Evolutionary conservation across 2,888 invertebrate genomes (phyloP).

Genomic region (Ennomos erosarius): DNA sequence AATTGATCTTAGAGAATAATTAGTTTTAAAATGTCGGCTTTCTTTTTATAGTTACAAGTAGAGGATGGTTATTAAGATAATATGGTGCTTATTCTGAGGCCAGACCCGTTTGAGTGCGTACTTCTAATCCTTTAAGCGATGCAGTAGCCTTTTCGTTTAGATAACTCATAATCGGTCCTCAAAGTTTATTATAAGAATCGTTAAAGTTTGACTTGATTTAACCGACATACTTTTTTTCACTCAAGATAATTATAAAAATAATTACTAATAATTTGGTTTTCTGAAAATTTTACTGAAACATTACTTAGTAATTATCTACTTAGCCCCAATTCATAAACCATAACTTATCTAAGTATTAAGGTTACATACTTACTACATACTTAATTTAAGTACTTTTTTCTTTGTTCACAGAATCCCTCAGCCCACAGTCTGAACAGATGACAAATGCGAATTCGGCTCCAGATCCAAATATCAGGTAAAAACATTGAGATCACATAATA

Average conservation of each 20-base stretch:
- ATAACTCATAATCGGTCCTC: slow-evolving; percentile 68
- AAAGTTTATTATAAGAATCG: slow-evolving; percentile 39
- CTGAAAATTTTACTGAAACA: too few relatives aligned
- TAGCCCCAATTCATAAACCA: too few relatives aligned
- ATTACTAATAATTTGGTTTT: too few relatives aligned
- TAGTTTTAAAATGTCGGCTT: slow-evolving; percentile 50
- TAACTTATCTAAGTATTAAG: too few relatives aligned
- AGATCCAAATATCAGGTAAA: slow-evolving; percentile 78
- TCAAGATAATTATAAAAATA: too few relatives aligned
- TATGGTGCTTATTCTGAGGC: slow-evolving; percentile 42
- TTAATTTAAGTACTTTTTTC: neutral
- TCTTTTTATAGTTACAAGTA: slow-evolving; percentile 34
- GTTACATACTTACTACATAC: too few relatives aligned
- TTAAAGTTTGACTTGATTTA: slow-evolving; percentile 5
- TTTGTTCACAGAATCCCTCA: slow-evolving; percentile 78
- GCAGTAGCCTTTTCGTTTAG: slow-evolving; percentile 51
- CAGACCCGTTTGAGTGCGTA: slow-evolving; percentile 53
- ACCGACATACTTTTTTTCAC: too few relatives aligned
- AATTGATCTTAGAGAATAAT: slow-evolving; percentile 57
- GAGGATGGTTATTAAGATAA: slow-evolving; percentile 74
- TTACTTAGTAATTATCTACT: too few relatives aligned
- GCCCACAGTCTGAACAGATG: slow-evolving; percentile 79
- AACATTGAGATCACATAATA: slow-evolving; percentile 7
- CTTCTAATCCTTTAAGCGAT: slow-evolving; percentile 72
- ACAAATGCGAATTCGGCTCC: slow-evolving; percentile 71